These are phyloP conservation scores for Alligator sinensis DNA, from an alignment of 2,113 vertebrate species.

Conservation along the genomic window DNA sequence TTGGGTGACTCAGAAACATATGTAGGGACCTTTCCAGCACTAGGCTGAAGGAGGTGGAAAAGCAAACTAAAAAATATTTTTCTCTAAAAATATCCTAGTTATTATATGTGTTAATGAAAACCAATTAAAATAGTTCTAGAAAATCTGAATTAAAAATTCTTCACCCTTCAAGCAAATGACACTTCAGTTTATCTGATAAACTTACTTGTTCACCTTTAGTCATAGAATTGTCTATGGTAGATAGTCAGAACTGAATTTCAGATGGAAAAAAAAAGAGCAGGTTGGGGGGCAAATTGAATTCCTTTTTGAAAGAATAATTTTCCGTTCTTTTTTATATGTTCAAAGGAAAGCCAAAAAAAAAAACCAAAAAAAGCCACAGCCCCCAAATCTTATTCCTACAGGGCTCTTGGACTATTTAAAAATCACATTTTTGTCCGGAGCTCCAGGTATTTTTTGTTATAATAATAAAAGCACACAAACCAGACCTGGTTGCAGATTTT, in stretches of 20 bases:
- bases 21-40: not conserved
- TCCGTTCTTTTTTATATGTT: not conserved
- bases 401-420: not conserved
- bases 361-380: not conserved
- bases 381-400: not conserved
- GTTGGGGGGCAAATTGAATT: not conserved
- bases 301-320: not conserved
- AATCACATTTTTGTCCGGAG: not conserved
- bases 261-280: not conserved
- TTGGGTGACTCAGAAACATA: not conserved
- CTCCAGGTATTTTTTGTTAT: not conserved
- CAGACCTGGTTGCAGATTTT: not conserved
- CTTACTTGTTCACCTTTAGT: not conserved
- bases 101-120: not conserved
- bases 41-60: not conserved
- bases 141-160: not conserved
- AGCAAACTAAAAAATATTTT: not conserved
- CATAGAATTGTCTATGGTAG: not conserved
- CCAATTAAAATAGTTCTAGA: not conserved
- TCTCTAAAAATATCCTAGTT: not conserved
- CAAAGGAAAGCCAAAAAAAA: not conserved
- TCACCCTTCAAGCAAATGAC: not conserved
- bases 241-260: not conserved
- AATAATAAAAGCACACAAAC: not conserved
- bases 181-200: not conserved